Evolutionary conservation across 2,888 invertebrate genomes (phyloP).

Genomic region (Himalopsyche tibetana): DNA sequence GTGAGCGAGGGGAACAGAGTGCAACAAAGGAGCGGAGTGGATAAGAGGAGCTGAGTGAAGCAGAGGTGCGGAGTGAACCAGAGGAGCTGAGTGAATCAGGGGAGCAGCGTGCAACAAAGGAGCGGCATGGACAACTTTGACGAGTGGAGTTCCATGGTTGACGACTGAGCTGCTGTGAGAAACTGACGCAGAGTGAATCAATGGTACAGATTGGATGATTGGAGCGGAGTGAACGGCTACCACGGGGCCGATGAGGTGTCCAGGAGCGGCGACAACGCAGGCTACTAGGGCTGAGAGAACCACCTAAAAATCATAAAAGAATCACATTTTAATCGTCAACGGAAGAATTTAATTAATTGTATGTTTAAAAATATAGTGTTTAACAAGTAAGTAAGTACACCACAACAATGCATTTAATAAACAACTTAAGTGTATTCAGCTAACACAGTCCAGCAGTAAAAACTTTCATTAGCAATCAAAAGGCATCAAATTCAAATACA

Average conservation of each 20-base stretch:
- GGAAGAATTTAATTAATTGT: too few species aligned
- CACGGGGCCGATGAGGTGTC: conserved; percentile 65
- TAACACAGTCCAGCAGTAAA: too few species aligned
- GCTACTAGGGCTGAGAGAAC: conserved; percentile 68
- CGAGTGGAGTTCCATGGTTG: conserved; percentile 69
- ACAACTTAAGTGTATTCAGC: too few species aligned
- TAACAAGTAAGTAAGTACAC: too few species aligned
- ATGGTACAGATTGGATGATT: conserved; percentile 68
- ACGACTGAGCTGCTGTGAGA: conserved; percentile 76
- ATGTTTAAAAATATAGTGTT: too few species aligned
- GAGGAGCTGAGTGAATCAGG: conserved; percentile 68
- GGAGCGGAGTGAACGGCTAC: conserved; percentile 64
- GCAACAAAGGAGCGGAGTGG: conserved; percentile 68
- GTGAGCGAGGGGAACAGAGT: conserved; percentile 68
- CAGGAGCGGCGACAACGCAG: conserved; percentile 57
- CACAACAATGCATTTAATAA: too few species aligned
- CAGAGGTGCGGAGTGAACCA: conserved; percentile 67
- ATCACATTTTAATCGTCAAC: too few species aligned
- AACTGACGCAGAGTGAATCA: conserved; percentile 68
- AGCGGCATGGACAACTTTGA: conserved; percentile 69
- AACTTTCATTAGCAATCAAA: too few species aligned
- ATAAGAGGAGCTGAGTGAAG: conserved; percentile 61
- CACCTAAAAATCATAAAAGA: conserved; percentile 66
- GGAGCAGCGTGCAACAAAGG: conserved; percentile 67
- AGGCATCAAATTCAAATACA: too few species aligned